These are phyloP conservation scores for Hydroisotoma schaefferi DNA, from an alignment of 2,888 invertebrate genomes.

Conservation along the genomic window DNA sequence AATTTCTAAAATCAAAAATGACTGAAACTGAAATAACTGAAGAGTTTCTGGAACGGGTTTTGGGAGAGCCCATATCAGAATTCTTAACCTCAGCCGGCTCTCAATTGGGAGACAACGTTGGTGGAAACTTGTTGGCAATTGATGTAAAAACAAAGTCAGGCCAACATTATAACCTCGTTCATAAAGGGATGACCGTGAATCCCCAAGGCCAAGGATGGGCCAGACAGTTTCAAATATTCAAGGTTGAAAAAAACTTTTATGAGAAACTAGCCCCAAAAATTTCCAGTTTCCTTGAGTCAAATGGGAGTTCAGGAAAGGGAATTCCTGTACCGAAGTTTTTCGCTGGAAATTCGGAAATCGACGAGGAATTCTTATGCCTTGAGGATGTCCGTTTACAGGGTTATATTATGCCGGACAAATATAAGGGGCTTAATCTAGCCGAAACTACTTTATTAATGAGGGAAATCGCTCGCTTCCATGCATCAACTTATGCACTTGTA, in stretches of 20 bases:
- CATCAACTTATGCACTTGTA: conserved; percentile 14
- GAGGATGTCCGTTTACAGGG: conserved; percentile 37
- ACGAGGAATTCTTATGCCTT: conserved; percentile 23
- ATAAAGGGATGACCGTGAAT: conserved; percentile 15
- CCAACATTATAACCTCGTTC: conserved; percentile 2
- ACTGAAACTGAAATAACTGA: too few relatives aligned
- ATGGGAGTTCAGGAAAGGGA: background rate
- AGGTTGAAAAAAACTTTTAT: background rate
- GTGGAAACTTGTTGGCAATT: conserved; percentile 17
- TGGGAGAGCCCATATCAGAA: conserved; percentile 14
- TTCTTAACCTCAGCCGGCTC: conserved; percentile 17
- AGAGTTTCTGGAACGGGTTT: conserved; percentile 16
- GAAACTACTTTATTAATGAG: conserved; percentile 24
- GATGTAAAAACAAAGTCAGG: conserved; percentile 20
- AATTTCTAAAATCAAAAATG: too few relatives aligned
- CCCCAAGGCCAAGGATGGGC: conserved; percentile 10
- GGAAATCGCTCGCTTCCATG: conserved; percentile 36
- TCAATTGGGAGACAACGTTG: conserved; percentile 28
- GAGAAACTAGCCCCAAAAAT: background rate
- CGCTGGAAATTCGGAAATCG: conserved; percentile 6
- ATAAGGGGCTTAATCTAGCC: conserved; percentile 12
- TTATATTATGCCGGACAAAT: conserved; percentile 41
- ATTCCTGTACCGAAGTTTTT: conserved; percentile 22
- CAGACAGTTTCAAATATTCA: background rate
- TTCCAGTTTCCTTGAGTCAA: background rate